Evolutionary conservation across 2,888 invertebrate genomes (phyloP).

Genomic region (Orchesella flavescens): DNA sequence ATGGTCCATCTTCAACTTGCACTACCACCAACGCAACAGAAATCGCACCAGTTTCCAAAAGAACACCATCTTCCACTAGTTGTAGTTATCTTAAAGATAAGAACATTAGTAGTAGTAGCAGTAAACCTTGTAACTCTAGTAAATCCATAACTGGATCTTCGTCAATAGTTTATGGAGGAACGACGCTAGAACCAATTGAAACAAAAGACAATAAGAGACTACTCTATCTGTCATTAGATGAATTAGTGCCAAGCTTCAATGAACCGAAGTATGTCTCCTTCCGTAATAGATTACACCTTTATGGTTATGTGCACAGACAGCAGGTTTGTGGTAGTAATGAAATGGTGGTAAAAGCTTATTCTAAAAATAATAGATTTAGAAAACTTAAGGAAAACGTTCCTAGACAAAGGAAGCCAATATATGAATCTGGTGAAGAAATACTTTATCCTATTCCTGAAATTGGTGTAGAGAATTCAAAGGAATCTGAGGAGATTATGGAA

Average conservation of each 20-base stretch:
- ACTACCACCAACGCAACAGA: conserved; percentile 6
- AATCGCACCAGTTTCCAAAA: neutral
- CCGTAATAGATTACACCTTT: conserved; percentile 42
- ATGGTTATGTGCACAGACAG: conserved; percentile 39
- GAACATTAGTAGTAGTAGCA: no score
- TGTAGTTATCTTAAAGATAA: no score
- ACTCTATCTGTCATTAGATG: conserved; percentile 18
- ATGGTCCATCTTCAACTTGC: conserved; percentile 60
- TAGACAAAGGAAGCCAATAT: conserved; percentile 29
- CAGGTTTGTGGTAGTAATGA: conserved; percentile 7
- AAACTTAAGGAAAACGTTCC: neutral
- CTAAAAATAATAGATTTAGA: neutral
- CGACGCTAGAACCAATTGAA: neutral
- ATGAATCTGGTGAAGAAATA: conserved; percentile 31
- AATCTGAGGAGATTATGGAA: conserved; percentile 34
- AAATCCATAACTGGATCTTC: no score
- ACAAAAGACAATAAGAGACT: neutral
- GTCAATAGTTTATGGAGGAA: no score
- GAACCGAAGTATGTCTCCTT: conserved; percentile 40
- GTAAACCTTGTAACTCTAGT: no score
- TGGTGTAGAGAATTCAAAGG: conserved; percentile 10
- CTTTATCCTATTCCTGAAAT: conserved; percentile 35
- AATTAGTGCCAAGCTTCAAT: conserved; percentile 24
- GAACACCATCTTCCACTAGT: neutral
- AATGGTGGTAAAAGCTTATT: neutral